phyloP scores from a whole-genome alignment of 1,140 invertebrate species.

The Cheumatopsyche charites region DNA sequence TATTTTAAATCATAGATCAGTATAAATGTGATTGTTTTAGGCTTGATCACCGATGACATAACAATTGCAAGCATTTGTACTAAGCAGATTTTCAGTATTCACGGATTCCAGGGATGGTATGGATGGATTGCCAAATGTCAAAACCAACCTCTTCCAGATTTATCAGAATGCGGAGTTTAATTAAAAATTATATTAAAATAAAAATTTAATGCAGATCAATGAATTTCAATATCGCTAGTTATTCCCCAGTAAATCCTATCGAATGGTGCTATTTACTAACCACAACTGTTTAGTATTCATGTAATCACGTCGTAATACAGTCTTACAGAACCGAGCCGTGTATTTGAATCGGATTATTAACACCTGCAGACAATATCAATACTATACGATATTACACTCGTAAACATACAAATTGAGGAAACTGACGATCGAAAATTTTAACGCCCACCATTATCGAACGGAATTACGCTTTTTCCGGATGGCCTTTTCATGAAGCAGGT shows the following conservation, averaged over 20 bases:
- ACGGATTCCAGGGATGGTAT: conserved; percentile 55
- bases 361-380: not conserved
- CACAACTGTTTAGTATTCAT: not conserved
- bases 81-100: conserved; percentile 52
- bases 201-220: too few relatives aligned
- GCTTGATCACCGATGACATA: conserved; percentile 51
- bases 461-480: too few relatives aligned
- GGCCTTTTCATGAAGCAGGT: too few relatives aligned
- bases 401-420: too few relatives aligned
- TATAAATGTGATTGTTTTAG: conserved; percentile 42
- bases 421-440: too few relatives aligned
- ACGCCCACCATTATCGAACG: too few relatives aligned
- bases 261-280: not conserved
- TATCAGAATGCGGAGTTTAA: not conserved
- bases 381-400: too few relatives aligned
- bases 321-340: not conserved
- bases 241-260: too few relatives aligned
- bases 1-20: not conserved
- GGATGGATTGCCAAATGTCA: conserved; percentile 56
- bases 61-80: conserved; percentile 52
- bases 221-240: too few relatives aligned
- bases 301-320: not conserved
- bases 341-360: not conserved
- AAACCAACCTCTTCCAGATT: conserved; percentile 39
- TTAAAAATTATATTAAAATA: too few relatives aligned